Evolutionary conservation across 2,113 vertebrate genomes (phyloP).

Genomic region (Fukomys damarensis): DNA sequence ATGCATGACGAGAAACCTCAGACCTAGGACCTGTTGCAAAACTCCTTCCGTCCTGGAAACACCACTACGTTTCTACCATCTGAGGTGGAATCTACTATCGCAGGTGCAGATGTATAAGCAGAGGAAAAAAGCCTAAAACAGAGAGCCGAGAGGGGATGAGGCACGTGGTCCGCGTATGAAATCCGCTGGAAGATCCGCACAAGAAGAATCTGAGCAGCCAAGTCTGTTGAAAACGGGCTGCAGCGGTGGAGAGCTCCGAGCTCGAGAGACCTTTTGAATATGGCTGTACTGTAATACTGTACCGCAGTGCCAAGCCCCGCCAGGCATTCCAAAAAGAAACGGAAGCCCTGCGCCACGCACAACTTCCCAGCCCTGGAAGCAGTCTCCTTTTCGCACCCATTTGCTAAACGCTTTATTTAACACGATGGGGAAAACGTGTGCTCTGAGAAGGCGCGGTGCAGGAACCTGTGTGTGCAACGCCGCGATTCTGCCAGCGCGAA

Average conservation of each 20-base stretch:
- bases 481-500: slow-evolving; percentile 58
- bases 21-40: slow-evolving; percentile 86
- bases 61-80: slow-evolving; percentile 35
- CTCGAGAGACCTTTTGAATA: slow-evolving; percentile 89
- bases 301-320: slow-evolving; percentile 86
- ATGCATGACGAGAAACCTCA: slow-evolving; percentile 4
- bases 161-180: slow-evolving; percentile 52
- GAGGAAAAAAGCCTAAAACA: slow-evolving; percentile 63
- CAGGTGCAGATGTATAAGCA: not conserved
- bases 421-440: slow-evolving; percentile 71
- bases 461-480: slow-evolving; percentile 59
- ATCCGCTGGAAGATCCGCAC: slow-evolving; percentile 59
- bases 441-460: not conserved
- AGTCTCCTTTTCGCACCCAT: slow-evolving; percentile 73
- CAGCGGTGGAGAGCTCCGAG: slow-evolving; percentile 81
- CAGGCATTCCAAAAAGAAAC: slow-evolving; percentile 76
- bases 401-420: slow-evolving; percentile 79
- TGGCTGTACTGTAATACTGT: slow-evolving; percentile 89
- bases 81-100: slow-evolving; percentile 15
- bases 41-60: not conserved
- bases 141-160: slow-evolving; percentile 57
- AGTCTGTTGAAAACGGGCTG: slow-evolving; percentile 70
- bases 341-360: slow-evolving; percentile 75
- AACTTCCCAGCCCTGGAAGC: slow-evolving; percentile 82
- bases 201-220: slow-evolving; percentile 59